Evolutionary conservation across 2,113 vertebrate species (phyloP).

Genomic region (Phyllostomus hastatus): DNA sequence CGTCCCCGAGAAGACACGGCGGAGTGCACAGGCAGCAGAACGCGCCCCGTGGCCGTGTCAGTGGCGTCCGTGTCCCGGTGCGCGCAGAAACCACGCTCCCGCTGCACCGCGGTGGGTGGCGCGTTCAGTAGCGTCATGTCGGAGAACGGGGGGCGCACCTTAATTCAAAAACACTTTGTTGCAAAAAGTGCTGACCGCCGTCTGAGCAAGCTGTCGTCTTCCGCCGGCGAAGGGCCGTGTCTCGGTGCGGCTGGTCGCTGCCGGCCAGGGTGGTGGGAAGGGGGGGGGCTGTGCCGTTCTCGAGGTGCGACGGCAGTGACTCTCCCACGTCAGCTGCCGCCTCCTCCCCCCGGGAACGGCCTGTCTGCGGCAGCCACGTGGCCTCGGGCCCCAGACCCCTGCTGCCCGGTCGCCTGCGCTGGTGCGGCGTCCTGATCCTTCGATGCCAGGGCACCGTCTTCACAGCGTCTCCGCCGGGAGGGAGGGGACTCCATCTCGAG

Average conservation of each 20-base stretch:
- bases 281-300: too few relatives aligned
- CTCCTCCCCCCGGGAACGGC: too few relatives aligned
- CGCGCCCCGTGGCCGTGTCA: rapidly evolving
- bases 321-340: rapidly evolving
- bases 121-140: not conserved
- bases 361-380: rapidly evolving
- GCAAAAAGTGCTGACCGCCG: not conserved
- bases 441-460: not conserved
- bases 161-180: not conserved
- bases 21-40: rapidly evolving
- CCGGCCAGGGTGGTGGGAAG: not conserved
- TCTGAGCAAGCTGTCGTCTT: not conserved
- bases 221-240: not conserved
- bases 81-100: rapidly evolving
- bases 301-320: rapidly evolving
- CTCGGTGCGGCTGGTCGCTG: not conserved
- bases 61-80: not conserved
- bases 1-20: rapidly evolving
- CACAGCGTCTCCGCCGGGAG: not conserved
- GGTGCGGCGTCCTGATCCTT: not conserved
- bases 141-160: not conserved
- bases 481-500: not conserved
- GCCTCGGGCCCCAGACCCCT: not conserved
- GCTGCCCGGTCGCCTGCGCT: not conserved
- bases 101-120: rapidly evolving